A percentile compares a stretch with the other conserved stretches of the same genome.
Evolutionary conservation across 2,888 invertebrate species (phyloP).

Genomic region (Tholera decimalis): DNA sequence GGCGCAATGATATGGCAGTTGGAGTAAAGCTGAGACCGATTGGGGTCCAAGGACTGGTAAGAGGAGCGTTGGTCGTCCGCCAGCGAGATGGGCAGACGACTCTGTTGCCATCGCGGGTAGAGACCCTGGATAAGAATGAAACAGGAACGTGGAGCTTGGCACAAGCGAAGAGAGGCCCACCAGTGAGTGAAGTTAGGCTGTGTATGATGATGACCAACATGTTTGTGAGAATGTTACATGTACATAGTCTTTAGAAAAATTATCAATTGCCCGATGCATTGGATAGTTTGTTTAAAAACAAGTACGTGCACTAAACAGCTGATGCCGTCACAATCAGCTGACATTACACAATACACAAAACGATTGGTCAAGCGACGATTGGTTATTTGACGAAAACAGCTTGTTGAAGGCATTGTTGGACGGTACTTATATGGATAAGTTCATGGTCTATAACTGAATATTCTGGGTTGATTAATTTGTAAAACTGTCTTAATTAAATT

Average conservation of each 20-base stretch:
- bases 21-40: too few relatives aligned
- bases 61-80: too few relatives aligned
- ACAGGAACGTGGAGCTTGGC: too few relatives aligned
- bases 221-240: neutral
- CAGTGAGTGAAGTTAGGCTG: too few relatives aligned
- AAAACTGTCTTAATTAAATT: neutral
- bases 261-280: neutral
- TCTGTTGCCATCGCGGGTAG: too few relatives aligned
- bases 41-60: too few relatives aligned
- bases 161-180: too few relatives aligned
- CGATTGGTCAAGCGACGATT: constrained; percentile 37
- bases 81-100: too few relatives aligned
- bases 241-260: neutral
- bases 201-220: too few relatives aligned
- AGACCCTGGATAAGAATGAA: too few relatives aligned
- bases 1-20: too few relatives aligned
- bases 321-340: constrained; percentile 43
- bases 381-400: constrained; percentile 26
- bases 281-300: neutral
- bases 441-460: constrained; percentile 24
- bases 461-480: constrained; percentile 8
- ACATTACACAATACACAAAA: constrained; percentile 19
- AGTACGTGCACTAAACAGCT: constrained; percentile 24
- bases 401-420: constrained; percentile 7
- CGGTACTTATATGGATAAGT: constrained; percentile 19